Base-by-base conservation (phyloP, 1,140 invertebrate species). In the Brachionus calyciflorus region DNA sequence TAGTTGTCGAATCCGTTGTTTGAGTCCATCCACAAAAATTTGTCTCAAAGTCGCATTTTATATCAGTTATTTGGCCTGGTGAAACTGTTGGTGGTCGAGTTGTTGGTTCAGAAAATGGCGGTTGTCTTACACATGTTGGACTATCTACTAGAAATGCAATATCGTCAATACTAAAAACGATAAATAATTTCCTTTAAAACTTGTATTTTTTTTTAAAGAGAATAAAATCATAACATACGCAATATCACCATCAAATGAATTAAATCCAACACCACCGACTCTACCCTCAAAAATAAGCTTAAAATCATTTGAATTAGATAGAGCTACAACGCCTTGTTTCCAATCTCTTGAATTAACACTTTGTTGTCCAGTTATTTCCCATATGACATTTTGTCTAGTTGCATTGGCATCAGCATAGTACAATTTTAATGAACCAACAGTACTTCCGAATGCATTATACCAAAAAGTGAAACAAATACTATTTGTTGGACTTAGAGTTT, bases 41-140 rank as follows among this genome's bases (percentile, higher is more conserved):
- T 12, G 79, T 70, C 68, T 84, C 83, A 80, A 84, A 84, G 65
- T 80, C 79, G 78, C 82, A 84, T 33, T 81, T 79, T 3, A 65
- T 44, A 14, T 28, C 60, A 24, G 33, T 7, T 14, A 41, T 9
- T 12, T 24, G n/a, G 5, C 33, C 19, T 24, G 60, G 60, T 44
- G 60, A 41, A 26, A 21, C 7, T 3, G 60, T 65, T 44, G 60
- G 21, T 37, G 60, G 60, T 44, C 33, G 7, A 65, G 60, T 65
- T 24, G 60, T 65, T 12, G 60, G 60, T 37, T 65, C 60, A 1
- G 60, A 65, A 24, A 65, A 65, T 14, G 60, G 2, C 24, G 60
- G 60, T 44, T 65, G 37, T 9, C 60, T n/a, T 9, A 44, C 17
- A 41, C 60, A 65, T 10, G 60, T 44, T 12, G n/a, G 12, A 2